Evolutionary conservation across 2,797 vertebrate species (phyloP), one percentile per base, ranked within the genome.

Genomic region (Rousettus madagascariensis): DNA sequence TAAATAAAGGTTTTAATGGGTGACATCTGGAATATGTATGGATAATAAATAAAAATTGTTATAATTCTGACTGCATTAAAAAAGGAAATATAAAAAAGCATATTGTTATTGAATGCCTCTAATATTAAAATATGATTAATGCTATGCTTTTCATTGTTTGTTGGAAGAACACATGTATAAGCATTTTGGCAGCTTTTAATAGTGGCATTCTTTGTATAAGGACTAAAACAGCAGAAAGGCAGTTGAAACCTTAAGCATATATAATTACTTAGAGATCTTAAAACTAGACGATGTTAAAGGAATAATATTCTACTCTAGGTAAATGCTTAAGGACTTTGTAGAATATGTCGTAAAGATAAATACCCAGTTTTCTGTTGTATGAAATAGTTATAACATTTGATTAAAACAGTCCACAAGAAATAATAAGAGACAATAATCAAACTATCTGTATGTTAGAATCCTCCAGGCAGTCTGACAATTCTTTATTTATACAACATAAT

Each of bases 341-440:
- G 57, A 87, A 86, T 78, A 33, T 86, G 36, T 9, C 63, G 20
- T 84, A 89, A 86, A 84, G 53, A 66, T 84, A 87, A 90, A 68
- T 82, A 90, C 16, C n/a, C 17, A 86, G 51, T 88, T 95, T 90
- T 96, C 80, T 80, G 16, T 94, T 89, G 1, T 75, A 53, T 71
- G 20, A 93, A 55, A 46, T 78, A 92, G 22, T 96, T 12, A 89
- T 46, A 49, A 22, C 36, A 90, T 97, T 94, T 90, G 24, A 78
- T n/a, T 87, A 13, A 74, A 92, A 90, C 19, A 78, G 2, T 51
- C 43, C 24, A 78, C 7, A 90, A 82, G 53, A 87, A 57, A 83
- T 43, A 95, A 49, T 93, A 83, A 53, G 41, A 63, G 38, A 51
- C 11, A 57, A 24, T 68, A 84, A 72, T 75, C 26, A 78, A 49